phyloP scores from a whole-genome alignment of 2,113 vertebrate species.

The Thinocorus orbignyianus region DNA sequence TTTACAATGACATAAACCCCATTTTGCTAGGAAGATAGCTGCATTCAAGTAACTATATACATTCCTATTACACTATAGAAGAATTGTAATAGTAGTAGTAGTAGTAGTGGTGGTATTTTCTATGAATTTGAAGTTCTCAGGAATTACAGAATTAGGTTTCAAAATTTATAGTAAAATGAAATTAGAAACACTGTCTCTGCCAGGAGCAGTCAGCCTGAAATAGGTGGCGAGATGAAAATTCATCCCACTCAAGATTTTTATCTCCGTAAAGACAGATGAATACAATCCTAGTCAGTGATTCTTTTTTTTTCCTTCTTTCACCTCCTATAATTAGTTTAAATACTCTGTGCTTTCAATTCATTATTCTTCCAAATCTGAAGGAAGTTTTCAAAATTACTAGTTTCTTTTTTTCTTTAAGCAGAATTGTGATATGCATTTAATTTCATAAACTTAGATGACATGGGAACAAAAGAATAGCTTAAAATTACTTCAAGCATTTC shows the following conservation, averaged over 20 bases:
- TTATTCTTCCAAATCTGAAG: conserved; percentile 20
- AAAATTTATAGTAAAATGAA: not conserved
- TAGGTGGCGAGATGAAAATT: not conserved
- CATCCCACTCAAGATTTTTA: not conserved
- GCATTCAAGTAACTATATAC: not conserved
- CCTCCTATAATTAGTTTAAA: not conserved
- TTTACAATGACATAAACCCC: not conserved
- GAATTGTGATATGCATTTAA: conserved; percentile 20
- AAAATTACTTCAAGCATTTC: conserved; percentile 14
- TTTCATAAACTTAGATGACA: conserved; percentile 40
- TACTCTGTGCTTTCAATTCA: conserved; percentile 12
- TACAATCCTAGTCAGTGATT: not conserved
- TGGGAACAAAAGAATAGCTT: conserved; percentile 38
- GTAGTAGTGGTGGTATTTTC: not conserved
- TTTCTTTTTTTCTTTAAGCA: not conserved
- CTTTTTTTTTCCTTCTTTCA: not conserved
- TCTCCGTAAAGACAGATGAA: not conserved
- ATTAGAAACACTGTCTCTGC: not conserved
- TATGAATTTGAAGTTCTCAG: not conserved
- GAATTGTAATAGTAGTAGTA: not conserved
- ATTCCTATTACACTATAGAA: not conserved
- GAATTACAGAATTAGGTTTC: not conserved
- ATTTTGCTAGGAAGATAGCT: not conserved
- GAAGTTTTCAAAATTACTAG: not conserved
- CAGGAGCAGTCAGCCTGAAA: not conserved